Evolutionary conservation across 2,888 invertebrate species (phyloP), one percentile per base, ranked within the genome.

Genomic region (Caenorhabditis doughertyi): DNA sequence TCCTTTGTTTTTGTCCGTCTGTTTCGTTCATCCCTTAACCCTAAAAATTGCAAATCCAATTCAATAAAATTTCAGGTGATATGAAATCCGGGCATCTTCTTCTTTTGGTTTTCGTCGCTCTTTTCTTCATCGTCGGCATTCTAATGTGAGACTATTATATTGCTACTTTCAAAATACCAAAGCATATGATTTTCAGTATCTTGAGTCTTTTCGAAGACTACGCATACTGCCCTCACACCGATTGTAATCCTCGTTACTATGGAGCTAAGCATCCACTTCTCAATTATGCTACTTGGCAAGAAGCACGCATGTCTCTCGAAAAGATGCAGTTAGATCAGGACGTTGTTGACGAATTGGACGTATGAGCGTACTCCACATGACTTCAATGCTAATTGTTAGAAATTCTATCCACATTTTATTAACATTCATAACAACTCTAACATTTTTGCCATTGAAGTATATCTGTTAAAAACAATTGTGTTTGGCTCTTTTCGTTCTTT

Each of bases 191-290:
- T 51, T 8, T 23, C 23, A 67, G 65, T 21, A 16, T 67, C 23
- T 13, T 68, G 42, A 11, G 13, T 13, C 2, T 55, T 13, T 32
- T 55, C 11, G 68, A 68, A 0, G 55, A 68, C 4, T 68, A 27
- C n/a, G 23, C 9, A 0, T 27, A 42, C 11, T 55, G 55, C 39
- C n/a, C 9, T 16, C 3, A 23, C 11, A 25, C 25, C 16, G 60
- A 39, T 3, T 44, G 60, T 23, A 16, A 27, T 13, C 44, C 44
- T 47, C 44, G 44, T 47, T 47, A 55, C 35, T 23, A 39, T 18
- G 9, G 35, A 18, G 55, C 27, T 16, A n/a, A 13, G 9, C 25
- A 27, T 13, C 44, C 44, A 42, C 13, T 47, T 4, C 5, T 3
- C 4, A 18, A 47, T 18, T 18, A 4, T 47, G 18, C 44, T 2